phyloP scores from a whole-genome alignment of 2,113 vertebrate species.

The Podiceps cristatus region DNA sequence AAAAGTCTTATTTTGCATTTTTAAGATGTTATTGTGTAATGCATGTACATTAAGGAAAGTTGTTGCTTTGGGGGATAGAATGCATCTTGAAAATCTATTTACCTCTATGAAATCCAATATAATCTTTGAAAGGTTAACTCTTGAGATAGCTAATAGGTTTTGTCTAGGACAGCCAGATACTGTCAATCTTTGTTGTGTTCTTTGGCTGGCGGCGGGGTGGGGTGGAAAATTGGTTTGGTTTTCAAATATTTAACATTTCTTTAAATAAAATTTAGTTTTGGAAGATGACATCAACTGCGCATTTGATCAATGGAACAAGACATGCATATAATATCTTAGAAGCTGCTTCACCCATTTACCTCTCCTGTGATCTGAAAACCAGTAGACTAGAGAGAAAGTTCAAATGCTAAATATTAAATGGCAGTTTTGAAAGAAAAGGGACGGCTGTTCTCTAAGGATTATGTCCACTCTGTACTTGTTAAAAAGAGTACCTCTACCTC shows the following conservation, averaged over 20 bases:
- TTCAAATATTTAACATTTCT: background rate
- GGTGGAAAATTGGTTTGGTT: background rate
- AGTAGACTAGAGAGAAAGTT: background rate
- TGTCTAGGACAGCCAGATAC: background rate
- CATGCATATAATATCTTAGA: background rate
- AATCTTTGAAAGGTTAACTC: background rate
- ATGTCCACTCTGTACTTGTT: background rate
- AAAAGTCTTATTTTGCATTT: conserved; percentile 45
- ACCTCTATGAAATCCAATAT: background rate
- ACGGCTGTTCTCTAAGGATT: background rate
- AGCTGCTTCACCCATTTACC: background rate
- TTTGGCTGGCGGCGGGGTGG: background rate
- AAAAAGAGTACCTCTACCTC: background rate
- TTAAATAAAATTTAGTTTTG: background rate
- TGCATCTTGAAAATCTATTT: background rate
- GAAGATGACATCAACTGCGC: background rate
- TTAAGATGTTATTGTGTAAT: background rate
- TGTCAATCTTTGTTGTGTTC: background rate
- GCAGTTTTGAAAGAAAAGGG: background rate
- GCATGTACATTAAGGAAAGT: background rate
- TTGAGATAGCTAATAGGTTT: background rate
- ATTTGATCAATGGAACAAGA: background rate
- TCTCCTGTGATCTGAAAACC: background rate
- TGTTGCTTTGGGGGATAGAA: background rate
- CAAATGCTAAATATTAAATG: background rate